Evolutionary conservation across 1,140 invertebrate genomes (phyloP), one percentile per base, ranked within the genome.

Genomic region (Antheraea mylitta): DNA sequence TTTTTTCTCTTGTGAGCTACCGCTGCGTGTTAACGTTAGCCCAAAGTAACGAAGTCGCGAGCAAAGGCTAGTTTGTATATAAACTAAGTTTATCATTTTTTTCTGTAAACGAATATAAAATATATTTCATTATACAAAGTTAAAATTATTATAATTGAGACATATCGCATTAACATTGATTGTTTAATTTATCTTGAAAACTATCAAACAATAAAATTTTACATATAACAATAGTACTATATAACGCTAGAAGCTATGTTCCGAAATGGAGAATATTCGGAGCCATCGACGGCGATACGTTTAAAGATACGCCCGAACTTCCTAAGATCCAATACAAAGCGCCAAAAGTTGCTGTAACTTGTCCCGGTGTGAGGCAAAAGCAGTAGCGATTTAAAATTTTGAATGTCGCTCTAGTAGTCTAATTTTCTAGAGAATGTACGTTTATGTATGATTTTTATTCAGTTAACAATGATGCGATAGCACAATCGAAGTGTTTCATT

Each of bases 281-380:
- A 73, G 69, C 69, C 75, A 73, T 76, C 69, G 69, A 60, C 60
- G 19, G 42, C 68, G 76, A 78, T 75, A 75, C 69, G 69, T 71
- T 64, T 18, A 53, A 61, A 67, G 76, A 78, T 78, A 78, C 70
- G 70, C 45, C 59, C 38, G 61, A 77, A 77, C 75, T 86, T 85
- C 71, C 71, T 65, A 77, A 83, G 79, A 85, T 85, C 84, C 86
- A 88, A 88, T 88, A 84, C 84, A 73, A 80, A 73, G 68, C 68
- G 67, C 76, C 79, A 63, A 83, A 88, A 88, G 76, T 86, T 83
- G 66, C 77, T 72, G 70, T 67, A 58, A 67, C 58, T 59, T 64
- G 38, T 60, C 67, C 13, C 73, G 73, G 75, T 72, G 22, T 71
- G 74, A 78, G 71, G 9, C 7, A 70, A 42, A 65, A 70, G 69